Percentiles rank a stretch among this genome's conserved stretches.
phyloP scores from a whole-genome alignment of 2,888 invertebrate genomes.

The Amphipoea lucens region DNA sequence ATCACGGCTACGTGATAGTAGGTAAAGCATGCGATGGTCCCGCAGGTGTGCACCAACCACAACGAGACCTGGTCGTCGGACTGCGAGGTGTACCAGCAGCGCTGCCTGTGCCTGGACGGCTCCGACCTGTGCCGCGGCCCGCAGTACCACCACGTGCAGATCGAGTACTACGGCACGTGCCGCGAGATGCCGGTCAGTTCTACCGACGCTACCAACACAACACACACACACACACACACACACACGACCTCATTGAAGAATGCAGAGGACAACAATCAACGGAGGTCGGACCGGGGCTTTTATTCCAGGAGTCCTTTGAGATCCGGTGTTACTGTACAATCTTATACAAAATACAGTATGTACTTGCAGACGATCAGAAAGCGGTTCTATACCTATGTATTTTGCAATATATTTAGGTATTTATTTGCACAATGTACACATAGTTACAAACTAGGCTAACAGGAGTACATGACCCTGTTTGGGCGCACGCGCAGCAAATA shows the following conservation, averaged over 20 bases:
- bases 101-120: constrained; percentile 96
- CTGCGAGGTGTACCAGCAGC: constrained; percentile 97
- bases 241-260: background rate
- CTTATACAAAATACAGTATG: background rate
- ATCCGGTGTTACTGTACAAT: background rate
- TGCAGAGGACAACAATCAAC: background rate
- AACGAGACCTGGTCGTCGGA: constrained; percentile 98
- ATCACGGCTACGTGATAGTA: too few relatives aligned
- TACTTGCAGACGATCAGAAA: background rate
- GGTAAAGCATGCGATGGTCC: background rate
- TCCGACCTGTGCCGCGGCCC: constrained; percentile 93
- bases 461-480: background rate
- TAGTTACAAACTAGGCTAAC: background rate
- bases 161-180: constrained; percentile 98
- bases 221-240: background rate
- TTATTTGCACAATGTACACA: background rate
- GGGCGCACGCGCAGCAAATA: background rate
- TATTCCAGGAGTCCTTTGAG: background rate
- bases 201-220: background rate
- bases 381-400: too few relatives aligned
- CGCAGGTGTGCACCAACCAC: constrained; percentile 96
- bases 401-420: background rate
- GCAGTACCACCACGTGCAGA: constrained; percentile 96
- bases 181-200: constrained; percentile 92
- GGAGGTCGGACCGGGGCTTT: background rate